These are phyloP conservation scores for Hippocampus mohnikei DNA, from an alignment of 2,113 vertebrate genomes.

Conservation along the genomic window DNA sequence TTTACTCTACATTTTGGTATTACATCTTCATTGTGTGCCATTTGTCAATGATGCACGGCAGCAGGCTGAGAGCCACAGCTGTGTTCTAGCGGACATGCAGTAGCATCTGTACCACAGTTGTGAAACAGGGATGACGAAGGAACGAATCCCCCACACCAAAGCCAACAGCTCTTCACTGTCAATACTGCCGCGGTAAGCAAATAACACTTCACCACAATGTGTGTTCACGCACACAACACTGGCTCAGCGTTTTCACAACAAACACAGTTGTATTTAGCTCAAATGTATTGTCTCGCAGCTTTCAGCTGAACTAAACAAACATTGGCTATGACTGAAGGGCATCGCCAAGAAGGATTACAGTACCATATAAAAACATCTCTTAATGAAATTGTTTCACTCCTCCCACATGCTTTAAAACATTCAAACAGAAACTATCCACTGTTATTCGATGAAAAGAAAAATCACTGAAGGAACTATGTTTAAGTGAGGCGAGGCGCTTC, in stretches of 20 bases:
- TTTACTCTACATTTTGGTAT: background rate
- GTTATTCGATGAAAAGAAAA: no score
- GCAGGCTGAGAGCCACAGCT: constrained; percentile 11
- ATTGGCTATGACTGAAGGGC: background rate
- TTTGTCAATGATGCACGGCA: background rate
- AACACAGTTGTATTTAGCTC: constrained; percentile 1
- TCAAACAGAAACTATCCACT: no score
- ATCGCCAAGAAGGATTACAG: no score
- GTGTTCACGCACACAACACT: constrained; percentile 16
- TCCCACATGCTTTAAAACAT: no score
- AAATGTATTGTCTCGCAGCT: background rate
- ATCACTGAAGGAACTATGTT: no score
- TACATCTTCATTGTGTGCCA: background rate
- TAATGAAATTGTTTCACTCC: no score
- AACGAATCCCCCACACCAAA: constrained; percentile 31
- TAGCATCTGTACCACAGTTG: background rate
- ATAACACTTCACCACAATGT: constrained; percentile 14
- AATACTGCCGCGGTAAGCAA: constrained; percentile 29
- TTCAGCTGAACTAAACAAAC: background rate
- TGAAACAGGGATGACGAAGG: background rate
- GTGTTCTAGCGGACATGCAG: constrained; percentile 34
- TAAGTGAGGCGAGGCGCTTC: no score
- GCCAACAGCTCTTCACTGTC: constrained; percentile 13
- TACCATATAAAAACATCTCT: no score
- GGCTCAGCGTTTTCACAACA: constrained; percentile 11